These are phyloP conservation scores for Caracal caracal DNA, from an alignment of 2,113 vertebrate species.

Conservation along the genomic window DNA sequence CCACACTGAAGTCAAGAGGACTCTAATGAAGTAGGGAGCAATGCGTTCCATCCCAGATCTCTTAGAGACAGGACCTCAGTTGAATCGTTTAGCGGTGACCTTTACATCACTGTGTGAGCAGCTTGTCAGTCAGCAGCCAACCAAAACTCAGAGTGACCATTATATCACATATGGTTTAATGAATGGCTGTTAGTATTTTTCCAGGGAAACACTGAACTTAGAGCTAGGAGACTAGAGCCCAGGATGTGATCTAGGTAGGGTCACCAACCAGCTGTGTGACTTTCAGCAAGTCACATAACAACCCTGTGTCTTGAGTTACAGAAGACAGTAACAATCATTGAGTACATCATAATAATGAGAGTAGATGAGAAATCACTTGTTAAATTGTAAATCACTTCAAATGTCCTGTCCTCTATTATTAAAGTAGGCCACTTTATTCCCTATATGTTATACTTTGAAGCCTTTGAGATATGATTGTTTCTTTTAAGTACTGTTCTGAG, in stretches of 20 bases:
- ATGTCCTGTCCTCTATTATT: neutral
- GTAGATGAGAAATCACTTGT: neutral
- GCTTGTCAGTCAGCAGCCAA: neutral
- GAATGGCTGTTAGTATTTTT: neutral
- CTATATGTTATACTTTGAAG: neutral
- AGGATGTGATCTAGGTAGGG: neutral
- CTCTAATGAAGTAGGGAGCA: neutral
- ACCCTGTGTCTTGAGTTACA: neutral
- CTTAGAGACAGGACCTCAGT: neutral
- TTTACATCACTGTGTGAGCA: neutral
- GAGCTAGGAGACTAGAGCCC: neutral
- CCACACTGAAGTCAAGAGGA: neutral
- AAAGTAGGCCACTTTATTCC: neutral
- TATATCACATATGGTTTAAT: neutral
- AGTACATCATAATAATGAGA: neutral
- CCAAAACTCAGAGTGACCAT: neutral
- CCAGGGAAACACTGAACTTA: neutral
- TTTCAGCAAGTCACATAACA: neutral
- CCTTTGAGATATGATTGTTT: constrained; percentile 20
- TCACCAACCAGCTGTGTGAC: neutral
- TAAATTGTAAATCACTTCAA: neutral
- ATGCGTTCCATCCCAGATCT: neutral
- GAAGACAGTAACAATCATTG: neutral
- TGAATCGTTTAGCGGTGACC: neutral
- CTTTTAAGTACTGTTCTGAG: constrained; percentile 43